Conservation (phyloP, 2,797 vertebrate species). For the Microhierax caerulescens region DNA sequence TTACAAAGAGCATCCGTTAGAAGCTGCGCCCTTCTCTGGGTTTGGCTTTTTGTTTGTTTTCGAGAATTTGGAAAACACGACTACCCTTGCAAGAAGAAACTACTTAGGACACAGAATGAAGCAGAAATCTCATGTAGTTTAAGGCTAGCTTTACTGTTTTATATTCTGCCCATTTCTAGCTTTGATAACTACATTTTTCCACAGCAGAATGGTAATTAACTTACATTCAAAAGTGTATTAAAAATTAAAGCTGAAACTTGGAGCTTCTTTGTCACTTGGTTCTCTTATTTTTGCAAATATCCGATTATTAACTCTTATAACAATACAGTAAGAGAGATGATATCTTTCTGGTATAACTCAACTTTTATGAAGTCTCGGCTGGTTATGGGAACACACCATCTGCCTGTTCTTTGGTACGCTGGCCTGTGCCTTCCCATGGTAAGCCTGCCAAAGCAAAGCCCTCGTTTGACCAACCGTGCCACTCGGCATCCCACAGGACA, state of each 20-base stretch:
- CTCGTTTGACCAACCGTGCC: not conserved
- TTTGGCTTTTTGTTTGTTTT: not conserved
- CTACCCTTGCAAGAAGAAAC: not conserved
- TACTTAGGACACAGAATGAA: not conserved
- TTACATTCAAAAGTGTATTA: not conserved
- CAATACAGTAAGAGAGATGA: not conserved
- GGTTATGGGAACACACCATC: not conserved
- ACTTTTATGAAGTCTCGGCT: not conserved
- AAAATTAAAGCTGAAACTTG: not conserved
- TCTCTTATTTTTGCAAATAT: not conserved
- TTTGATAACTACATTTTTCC: not conserved
- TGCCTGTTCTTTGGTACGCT: not conserved
- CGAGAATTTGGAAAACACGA: not conserved
- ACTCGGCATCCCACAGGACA: too few relatives aligned
- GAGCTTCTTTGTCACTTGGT: not conserved
- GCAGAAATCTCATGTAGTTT: not conserved
- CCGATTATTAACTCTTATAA: not conserved
- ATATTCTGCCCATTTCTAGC: not conserved
- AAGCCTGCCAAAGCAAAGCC: not conserved
- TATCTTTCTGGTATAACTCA: not conserved
- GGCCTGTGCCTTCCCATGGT: not conserved
- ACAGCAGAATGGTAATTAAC: not conserved
- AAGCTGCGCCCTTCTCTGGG: not conserved
- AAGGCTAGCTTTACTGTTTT: not conserved
- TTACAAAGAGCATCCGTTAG: not conserved